Conservation (phyloP, 2,113 vertebrate species). For the Seriola quinqueradiata region DNA sequence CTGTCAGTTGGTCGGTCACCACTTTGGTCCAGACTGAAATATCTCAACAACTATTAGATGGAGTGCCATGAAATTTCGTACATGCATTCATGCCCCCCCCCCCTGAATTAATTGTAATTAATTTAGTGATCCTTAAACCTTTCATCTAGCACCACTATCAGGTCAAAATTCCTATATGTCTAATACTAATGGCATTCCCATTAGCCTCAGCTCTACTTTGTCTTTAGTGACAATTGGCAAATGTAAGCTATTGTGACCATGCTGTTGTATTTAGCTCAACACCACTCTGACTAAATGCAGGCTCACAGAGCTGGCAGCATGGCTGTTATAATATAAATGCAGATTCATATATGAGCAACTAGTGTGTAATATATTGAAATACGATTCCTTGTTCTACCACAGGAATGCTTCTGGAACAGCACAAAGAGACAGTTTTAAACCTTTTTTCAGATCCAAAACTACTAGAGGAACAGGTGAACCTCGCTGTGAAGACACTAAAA, state of each 20-base stretch:
- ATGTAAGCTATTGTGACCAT: background rate
- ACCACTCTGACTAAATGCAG: background rate
- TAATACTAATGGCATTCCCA: no score
- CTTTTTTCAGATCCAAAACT: slow-evolving; percentile 79
- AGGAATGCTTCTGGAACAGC: slow-evolving; percentile 88
- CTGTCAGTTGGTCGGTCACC: no score
- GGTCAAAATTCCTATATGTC: no score
- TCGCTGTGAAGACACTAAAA: slow-evolving; percentile 80
- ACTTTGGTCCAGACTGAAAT: no score
- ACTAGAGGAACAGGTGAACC: slow-evolving; percentile 81
- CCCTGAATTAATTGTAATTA: no score
- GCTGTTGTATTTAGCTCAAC: background rate
- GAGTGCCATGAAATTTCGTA: no score
- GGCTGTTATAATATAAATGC: background rate
- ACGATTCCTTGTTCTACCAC: background rate
- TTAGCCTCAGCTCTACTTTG: no score
- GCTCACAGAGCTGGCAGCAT: background rate
- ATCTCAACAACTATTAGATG: no score
- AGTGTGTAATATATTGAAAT: background rate
- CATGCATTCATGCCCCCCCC: no score
- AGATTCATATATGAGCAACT: background rate
- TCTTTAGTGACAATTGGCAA: no score
- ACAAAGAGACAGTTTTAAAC: slow-evolving; percentile 78
- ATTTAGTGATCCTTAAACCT: no score
- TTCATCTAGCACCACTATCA: no score